Evolutionary conservation across 2,797 vertebrate species (phyloP).

Genomic region (Gymnoscopelus microlampas): DNA sequence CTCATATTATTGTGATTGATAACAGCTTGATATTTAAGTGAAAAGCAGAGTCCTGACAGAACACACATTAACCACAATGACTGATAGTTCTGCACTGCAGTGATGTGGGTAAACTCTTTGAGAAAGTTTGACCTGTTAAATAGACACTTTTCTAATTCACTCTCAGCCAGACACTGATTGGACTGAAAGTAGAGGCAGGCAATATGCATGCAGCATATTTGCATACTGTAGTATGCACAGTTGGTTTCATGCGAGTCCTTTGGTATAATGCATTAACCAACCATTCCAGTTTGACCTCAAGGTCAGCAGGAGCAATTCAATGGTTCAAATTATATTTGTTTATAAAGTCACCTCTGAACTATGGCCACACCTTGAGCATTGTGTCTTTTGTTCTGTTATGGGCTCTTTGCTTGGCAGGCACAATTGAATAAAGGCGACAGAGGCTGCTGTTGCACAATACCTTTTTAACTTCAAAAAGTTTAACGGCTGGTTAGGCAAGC

Average conservation of each 20-base stretch:
- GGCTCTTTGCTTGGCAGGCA: slow-evolving; percentile 28
- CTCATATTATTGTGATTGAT: too few species aligned
- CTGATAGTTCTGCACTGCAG: too few species aligned
- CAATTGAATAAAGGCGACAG: slow-evolving; percentile 28
- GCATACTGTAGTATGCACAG: neutral
- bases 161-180: neutral
- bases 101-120: too few species aligned
- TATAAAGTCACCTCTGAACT: slow-evolving; percentile 12
- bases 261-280: slow-evolving; percentile 3
- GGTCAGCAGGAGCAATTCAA: neutral
- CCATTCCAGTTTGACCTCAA: neutral
- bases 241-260: neutral
- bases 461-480: slow-evolving; percentile 31
- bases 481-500: slow-evolving; percentile 42
- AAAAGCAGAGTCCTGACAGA: too few species aligned
- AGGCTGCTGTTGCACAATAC: slow-evolving; percentile 39
- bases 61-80: too few species aligned
- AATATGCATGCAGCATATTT: neutral
- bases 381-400: slow-evolving; percentile 38
- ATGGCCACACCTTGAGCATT: slow-evolving; percentile 31
- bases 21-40: too few species aligned
- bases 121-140: neutral
- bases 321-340: slow-evolving; percentile 9
- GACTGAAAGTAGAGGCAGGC: neutral
- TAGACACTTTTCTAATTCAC: neutral